These are phyloP conservation scores for Tupiocoris notatus DNA, from an alignment of 2,888 invertebrate species.

Conservation along the genomic window DNA sequence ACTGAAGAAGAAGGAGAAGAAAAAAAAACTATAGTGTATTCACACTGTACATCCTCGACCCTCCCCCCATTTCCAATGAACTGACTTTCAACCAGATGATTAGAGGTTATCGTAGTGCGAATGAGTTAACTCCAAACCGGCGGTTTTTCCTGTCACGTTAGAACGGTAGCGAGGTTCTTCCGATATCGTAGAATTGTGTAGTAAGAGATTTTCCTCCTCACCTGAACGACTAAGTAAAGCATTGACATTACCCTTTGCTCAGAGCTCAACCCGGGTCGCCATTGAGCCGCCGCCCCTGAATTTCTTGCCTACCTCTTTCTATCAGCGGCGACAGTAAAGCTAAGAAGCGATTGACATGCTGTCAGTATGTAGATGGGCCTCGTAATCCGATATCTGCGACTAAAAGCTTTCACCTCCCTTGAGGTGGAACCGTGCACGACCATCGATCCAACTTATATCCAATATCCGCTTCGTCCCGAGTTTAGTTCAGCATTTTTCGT, in stretches of 20 bases:
- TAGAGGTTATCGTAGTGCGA: no score
- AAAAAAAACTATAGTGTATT: no score
- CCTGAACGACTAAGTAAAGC: background rate
- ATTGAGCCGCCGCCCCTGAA: background rate
- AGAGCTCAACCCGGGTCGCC: background rate
- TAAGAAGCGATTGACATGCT: constrained; percentile 28
- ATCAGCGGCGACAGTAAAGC: background rate
- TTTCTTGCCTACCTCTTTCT: background rate
- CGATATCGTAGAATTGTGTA: no score
- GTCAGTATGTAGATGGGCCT: constrained; percentile 36
- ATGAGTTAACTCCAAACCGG: no score
- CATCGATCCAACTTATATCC: constrained; percentile 27
- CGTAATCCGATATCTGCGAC: constrained; percentile 27
- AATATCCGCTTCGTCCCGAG: no score
- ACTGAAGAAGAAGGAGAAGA: no score
- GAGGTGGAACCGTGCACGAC: background rate
- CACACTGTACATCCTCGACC: no score
- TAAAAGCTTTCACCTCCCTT: constrained; percentile 23
- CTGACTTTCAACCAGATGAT: no score
- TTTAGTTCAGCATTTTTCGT: no score
- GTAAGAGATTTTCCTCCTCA: background rate
- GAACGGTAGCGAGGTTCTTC: no score
- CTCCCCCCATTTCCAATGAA: no score
- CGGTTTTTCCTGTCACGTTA: no score
- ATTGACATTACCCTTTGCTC: background rate